Evolutionary conservation across 2,888 invertebrate species (phyloP), one percentile per base, ranked within the genome.

Genomic region (Archips xylosteana): DNA sequence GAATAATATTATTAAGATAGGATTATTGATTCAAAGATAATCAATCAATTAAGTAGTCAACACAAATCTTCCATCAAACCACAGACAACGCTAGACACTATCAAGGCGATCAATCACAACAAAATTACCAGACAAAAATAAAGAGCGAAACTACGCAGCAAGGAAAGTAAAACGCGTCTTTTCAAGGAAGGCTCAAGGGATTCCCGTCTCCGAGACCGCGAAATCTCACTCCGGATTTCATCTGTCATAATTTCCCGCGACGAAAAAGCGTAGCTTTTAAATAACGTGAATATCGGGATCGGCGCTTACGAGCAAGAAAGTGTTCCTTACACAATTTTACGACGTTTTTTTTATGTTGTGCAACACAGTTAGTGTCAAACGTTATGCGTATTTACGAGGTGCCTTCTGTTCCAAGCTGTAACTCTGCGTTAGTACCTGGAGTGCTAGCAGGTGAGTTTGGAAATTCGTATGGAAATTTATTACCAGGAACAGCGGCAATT

Each of bases 161-260:
- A 75, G 68, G 76, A 76, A 75, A 75, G 79, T 75, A 75, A 77
- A 78, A 77, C 79, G 83, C 77, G 80, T 81, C 76, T 84, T 83
- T 86, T 80, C 81, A 80, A 78, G 79, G 75, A 81, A 83, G 82
- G 90, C 92, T 91, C 92, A 88, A 85, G 92, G 92, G 92, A 92
- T 89, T 87, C 85, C 65, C 74, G 81, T 82, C 83, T 80, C 80
- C 85, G 85, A 80, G 82, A 82, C 85, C 87, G 86, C 84, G 79
- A 88, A 89, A 90, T 91, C 88, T 87, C 86, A 85, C 80, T 81
- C 80, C 79, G 89, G 86, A 88, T 87, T 89, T 88, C 88, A 89
- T 87, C 87, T 87, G 89, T 92, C 90, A 91, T 91, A 90, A 90
- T 89, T 89, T 88, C 79, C 78, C 66, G 76, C 79, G 80, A 82